phyloP scores from a whole-genome alignment of 2,113 vertebrate genomes.

The Macquaria australasica region DNA sequence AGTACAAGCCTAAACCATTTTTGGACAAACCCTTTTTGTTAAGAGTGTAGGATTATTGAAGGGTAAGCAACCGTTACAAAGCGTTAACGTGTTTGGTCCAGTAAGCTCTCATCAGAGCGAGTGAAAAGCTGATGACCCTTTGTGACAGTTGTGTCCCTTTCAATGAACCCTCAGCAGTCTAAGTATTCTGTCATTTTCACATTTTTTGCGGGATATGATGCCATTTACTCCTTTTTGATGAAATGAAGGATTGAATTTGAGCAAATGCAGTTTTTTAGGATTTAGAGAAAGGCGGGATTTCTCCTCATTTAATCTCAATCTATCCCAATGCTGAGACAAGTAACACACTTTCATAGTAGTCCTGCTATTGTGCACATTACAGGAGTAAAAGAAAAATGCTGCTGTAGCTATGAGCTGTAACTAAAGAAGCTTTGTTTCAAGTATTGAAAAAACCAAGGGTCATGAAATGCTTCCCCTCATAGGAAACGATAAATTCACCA shows the following conservation, averaged over 20 bases:
- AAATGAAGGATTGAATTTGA: constrained; percentile 6
- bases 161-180: constrained; percentile 16
- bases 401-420: not conserved
- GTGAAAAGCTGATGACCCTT: constrained; percentile 33
- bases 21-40: constrained; percentile 3
- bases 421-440: not conserved
- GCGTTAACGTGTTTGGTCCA: constrained; percentile 27
- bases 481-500: constrained; percentile 2
- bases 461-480: not conserved
- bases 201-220: constrained; percentile 1
- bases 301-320: not conserved
- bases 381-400: not conserved
- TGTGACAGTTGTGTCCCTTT: constrained; percentile 3
- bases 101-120: constrained; percentile 40
- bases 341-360: not conserved
- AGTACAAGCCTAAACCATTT: constrained; percentile 3
- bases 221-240: not conserved
- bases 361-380: not conserved
- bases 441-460: not conserved
- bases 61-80: constrained; percentile 40
- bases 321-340: not conserved
- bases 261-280: not conserved
- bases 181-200: constrained; percentile 8
- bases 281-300: not conserved
- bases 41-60: constrained; percentile 34